Conservation (phyloP, 2,797 vertebrate genomes). For the Apogon talboti region DNA sequence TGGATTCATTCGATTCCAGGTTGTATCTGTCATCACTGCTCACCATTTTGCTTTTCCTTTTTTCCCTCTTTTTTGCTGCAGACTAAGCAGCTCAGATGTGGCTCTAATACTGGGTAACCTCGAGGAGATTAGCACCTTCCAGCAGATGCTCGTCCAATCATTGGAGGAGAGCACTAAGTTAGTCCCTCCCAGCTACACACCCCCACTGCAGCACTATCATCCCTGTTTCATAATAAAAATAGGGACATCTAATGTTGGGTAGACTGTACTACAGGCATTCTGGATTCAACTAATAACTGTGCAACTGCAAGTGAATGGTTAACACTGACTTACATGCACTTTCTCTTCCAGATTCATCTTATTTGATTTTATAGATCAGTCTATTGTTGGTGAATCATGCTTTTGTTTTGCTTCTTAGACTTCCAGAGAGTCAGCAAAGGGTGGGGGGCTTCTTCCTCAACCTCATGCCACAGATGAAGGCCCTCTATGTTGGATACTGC, state of each 20-base stretch:
- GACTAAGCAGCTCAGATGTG: conserved; percentile 88
- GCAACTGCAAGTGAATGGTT: neutral
- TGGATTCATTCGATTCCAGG: neutral
- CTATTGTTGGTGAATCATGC: neutral
- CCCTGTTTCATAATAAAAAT: conserved; percentile 40
- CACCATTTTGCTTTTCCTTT: neutral
- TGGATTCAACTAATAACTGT: neutral
- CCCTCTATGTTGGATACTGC: conserved; percentile 92
- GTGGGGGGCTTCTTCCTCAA: conserved; percentile 96
- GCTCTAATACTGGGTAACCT: conserved; percentile 94
- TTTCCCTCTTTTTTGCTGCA: conserved; percentile 56
- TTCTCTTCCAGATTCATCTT: conserved; percentile 1
- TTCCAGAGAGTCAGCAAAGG: conserved; percentile 94
- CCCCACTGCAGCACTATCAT: conserved; percentile 46
- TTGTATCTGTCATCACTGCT: neutral
- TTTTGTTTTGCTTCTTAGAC: conserved; percentile 75
- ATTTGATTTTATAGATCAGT: neutral
- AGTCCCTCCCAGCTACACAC: conserved; percentile 65
- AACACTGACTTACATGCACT: neutral
- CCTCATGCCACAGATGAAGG: conserved; percentile 95
- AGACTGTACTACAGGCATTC: conserved; percentile 34
- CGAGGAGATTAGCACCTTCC: conserved; percentile 97
- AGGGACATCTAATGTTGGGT: conserved; percentile 69
- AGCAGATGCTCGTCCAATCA: conserved; percentile 96
- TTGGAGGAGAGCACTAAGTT: conserved; percentile 98